Evolutionary conservation across 2,888 invertebrate species (phyloP).

Genomic region (Hirtodrosophila histrioides): DNA sequence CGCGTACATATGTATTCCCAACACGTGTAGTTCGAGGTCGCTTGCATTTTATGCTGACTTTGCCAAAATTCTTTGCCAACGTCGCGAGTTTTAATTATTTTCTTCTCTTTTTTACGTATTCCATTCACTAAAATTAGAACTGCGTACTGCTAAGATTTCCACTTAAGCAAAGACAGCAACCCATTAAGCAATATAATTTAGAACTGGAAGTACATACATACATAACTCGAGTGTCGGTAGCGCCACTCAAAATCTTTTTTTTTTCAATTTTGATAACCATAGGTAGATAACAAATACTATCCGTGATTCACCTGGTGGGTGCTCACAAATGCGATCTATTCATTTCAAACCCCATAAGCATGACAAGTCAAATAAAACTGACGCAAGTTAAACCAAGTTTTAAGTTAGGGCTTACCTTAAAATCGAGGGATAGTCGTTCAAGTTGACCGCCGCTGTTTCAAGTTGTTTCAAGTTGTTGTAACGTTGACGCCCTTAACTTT

Average conservation of each 20-base stretch:
- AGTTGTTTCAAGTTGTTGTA: not conserved
- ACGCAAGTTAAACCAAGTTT: constrained; percentile 2
- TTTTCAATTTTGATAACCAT: not conserved
- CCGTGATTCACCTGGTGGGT: constrained; percentile 7
- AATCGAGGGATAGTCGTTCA: constrained; percentile 14
- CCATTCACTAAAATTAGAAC: constrained; percentile 34
- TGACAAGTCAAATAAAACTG: constrained; percentile 15
- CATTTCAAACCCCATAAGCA: constrained; percentile 10
- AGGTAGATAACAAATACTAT: constrained; percentile 21
- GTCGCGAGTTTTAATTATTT: constrained; percentile 9
- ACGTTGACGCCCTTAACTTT: constrained; percentile 47
- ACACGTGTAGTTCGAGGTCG: constrained; percentile 60
- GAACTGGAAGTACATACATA: not conserved
- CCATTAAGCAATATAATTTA: constrained; percentile 6
- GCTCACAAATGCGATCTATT: constrained; percentile 10
- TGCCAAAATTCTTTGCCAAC: constrained; percentile 45
- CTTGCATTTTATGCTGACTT: constrained; percentile 28
- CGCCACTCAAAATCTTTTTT: constrained; percentile 6
- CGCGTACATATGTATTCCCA: constrained; percentile 21
- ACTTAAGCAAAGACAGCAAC: not conserved
- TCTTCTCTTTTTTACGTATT: not conserved
- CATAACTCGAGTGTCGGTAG: constrained; percentile 14
- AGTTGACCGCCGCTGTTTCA: constrained; percentile 11
- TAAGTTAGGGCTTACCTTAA: constrained; percentile 27
- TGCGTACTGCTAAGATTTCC: constrained; percentile 4